These are phyloP conservation scores for Ridgeia piscesae DNA, from an alignment of 1,140 invertebrate species.

Conservation along the genomic window DNA sequence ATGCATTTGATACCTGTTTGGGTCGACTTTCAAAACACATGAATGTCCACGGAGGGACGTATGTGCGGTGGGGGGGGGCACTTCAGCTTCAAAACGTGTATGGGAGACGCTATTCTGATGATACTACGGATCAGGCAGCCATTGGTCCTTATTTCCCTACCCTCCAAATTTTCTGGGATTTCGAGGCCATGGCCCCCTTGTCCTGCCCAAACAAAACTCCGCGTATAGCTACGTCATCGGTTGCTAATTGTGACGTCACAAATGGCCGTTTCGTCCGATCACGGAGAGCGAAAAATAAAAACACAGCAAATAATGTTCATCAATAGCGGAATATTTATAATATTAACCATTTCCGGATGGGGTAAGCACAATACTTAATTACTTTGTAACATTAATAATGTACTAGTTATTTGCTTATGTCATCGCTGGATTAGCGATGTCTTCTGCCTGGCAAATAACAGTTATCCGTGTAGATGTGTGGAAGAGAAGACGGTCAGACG, in stretches of 20 bases:
- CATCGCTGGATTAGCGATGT: background rate
- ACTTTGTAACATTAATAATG: background rate
- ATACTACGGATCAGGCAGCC: no score
- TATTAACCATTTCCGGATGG: background rate
- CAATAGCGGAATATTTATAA: background rate
- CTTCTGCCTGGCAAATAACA: background rate
- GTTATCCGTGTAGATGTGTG: background rate
- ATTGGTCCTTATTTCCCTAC: no score
- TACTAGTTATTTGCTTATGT: background rate
- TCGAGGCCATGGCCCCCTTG: no score
- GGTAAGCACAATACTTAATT: background rate
- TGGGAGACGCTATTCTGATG: no score
- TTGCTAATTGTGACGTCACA: background rate
- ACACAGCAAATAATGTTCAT: background rate
- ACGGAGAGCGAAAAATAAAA: background rate
- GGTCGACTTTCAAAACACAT: no score
- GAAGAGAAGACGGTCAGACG: no score
- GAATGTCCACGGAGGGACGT: no score
- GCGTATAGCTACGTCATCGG: background rate
- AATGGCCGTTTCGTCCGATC: background rate
- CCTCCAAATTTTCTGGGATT: no score
- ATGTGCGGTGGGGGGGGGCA: no score
- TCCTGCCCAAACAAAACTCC: background rate
- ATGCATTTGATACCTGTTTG: no score
- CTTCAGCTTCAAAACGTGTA: no score